Evolutionary conservation across 23 tunicate genomes (phyloP).

Genomic region (Diplosoma virens): DNA sequence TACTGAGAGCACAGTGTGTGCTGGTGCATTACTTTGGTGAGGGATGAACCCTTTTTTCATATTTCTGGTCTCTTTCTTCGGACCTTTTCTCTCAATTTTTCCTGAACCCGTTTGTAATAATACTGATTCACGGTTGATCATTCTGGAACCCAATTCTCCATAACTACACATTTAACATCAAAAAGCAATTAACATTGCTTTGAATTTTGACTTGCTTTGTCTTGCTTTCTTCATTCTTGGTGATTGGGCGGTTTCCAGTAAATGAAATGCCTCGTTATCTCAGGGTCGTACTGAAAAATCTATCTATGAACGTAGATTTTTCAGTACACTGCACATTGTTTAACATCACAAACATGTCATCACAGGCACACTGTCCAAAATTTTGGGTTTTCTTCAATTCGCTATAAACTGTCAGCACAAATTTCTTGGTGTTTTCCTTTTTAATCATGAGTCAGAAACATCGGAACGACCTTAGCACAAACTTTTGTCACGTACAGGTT

Average conservation of each 20-base stretch:
- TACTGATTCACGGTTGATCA: background rate
- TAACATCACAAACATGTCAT: too few species aligned
- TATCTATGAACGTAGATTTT: too few species aligned
- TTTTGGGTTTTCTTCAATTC: background rate
- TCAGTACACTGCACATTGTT: too few species aligned
- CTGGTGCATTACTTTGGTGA: background rate
- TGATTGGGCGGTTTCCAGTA: background rate
- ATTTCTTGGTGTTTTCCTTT: background rate
- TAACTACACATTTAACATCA: background rate
- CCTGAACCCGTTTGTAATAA: background rate
- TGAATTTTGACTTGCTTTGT: background rate
- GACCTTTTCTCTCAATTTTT: background rate
- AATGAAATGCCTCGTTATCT: background rate
- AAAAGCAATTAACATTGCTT: background rate
- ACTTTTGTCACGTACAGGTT: background rate
- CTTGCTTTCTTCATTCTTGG: background rate
- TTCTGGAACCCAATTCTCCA: background rate
- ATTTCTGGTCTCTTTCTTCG: background rate
- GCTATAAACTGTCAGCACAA: background rate
- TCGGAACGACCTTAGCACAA: background rate
- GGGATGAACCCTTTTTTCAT: background rate
- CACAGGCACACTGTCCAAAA: background rate
- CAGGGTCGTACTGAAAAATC: background rate
- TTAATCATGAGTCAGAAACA: background rate
- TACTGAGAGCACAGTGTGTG: background rate